Evolutionary conservation across 1,140 invertebrate species (phyloP), one percentile per base, ranked within the genome.

Genomic region (Papilio helenus): DNA sequence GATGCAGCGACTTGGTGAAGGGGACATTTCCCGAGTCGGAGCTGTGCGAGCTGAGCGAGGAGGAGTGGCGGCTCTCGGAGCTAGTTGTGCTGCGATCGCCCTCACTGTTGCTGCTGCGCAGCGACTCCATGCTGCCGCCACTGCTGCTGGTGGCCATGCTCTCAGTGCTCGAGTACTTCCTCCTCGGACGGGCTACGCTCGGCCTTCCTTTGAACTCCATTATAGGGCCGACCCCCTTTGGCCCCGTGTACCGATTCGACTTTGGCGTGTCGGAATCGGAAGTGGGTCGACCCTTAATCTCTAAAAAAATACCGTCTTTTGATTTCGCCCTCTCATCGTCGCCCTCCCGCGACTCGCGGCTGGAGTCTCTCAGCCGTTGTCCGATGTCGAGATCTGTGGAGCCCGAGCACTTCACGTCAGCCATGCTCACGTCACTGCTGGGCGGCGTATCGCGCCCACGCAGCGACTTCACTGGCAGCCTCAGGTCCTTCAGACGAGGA

Each of bases 61-160:
- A 97, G 77, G 97, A 98, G 87, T 97, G 96, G 23, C 96, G 95
- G 87, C 97, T 97, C 88, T 97, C 97, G 20, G 96, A 97, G 89
- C 97, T 97, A 84, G 96, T 97, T 34, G 97, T 97, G 82, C 97
- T 97, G 79, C 97, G 95, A 86, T 97, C 97, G 5, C 97, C 97
- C 91, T 97, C 97, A 86, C 97, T 98, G 39, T 97, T 98, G 87
- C 97, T 97, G 91, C 97, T 97, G 42, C 97, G 95, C 44, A 98
- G 91, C 18, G 97, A 97, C 87, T 98, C 97, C 96, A 98, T 97
- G 90, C 97, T 98, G 12, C 97, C 97, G 34, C 97, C 97, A 87
- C 97, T 97, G 90, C 97, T 97, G 81, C 97, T 97, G 2, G 97
- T 98, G 12, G 97, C 97, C 96, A 98, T 97, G 87, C 97, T 97